Evolutionary conservation across 2,797 vertebrate species (phyloP).

Genomic region (Danionella dracula): DNA sequence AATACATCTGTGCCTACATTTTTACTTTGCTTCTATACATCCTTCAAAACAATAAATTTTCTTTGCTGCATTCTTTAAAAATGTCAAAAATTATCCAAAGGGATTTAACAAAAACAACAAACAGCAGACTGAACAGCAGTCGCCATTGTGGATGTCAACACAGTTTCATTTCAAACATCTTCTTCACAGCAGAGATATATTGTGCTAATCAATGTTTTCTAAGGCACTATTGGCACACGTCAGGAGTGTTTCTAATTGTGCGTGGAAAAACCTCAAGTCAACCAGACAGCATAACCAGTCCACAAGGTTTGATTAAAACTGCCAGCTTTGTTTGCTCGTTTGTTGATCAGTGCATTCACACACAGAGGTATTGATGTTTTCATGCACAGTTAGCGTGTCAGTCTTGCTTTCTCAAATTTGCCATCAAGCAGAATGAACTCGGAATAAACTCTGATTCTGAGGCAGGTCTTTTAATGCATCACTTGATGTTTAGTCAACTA

Average conservation of each 20-base stretch:
- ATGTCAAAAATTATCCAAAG: too few relatives aligned
- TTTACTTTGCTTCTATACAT: too few relatives aligned
- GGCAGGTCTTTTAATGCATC: too few relatives aligned
- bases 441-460: neutral
- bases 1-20: too few relatives aligned
- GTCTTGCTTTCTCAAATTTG: neutral
- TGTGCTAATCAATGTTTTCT: slow-evolving; percentile 10
- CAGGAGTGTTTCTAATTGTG: slow-evolving; percentile 20
- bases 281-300: neutral
- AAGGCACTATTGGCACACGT: neutral
- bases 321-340: slow-evolving; percentile 3
- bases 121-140: too few relatives aligned
- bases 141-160: too few relatives aligned
- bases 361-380: slow-evolving; percentile 1
- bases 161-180: neutral
- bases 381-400: neutral
- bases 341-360: neutral
- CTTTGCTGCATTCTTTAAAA: too few relatives aligned
- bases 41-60: too few relatives aligned
- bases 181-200: neutral
- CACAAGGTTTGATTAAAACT: slow-evolving; percentile 1
- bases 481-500: too few relatives aligned
- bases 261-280: neutral
- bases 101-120: too few relatives aligned
- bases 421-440: neutral